Evolutionary conservation across 2,113 vertebrate species (phyloP).

Genomic region (Garra rufa): DNA sequence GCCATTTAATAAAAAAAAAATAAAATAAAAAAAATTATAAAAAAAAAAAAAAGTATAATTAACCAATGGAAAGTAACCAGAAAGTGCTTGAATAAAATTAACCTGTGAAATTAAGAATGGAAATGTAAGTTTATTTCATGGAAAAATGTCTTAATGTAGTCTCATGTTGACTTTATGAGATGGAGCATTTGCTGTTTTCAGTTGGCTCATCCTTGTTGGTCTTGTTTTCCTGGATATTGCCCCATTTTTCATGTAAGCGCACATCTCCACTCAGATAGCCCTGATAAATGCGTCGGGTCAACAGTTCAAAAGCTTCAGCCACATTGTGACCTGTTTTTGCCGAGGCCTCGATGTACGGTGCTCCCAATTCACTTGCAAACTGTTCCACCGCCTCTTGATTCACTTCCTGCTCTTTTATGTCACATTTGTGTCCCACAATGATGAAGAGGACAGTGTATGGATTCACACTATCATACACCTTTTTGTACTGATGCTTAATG

Average conservation of each 20-base stretch:
- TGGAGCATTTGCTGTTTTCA: conserved; percentile 61
- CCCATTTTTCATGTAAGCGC: conserved; percentile 63
- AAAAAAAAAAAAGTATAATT: too few species aligned
- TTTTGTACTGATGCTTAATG: neutral
- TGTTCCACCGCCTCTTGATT: neutral
- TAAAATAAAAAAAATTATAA: too few species aligned
- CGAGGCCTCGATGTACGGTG: neutral
- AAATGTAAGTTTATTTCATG: too few species aligned
- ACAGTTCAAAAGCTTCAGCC: neutral
- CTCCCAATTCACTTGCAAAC: neutral
- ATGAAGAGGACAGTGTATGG: neutral
- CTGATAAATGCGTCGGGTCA: neutral
- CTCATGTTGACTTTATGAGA: conserved; percentile 45
- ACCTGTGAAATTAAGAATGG: too few species aligned
- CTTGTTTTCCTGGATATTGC: neutral
- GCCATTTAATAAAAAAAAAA: too few species aligned
- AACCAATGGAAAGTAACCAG: too few species aligned
- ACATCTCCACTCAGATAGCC: conserved; percentile 68
- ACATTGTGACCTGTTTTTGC: conserved; percentile 72
- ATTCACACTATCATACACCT: too few species aligned
- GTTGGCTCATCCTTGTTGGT: neutral
- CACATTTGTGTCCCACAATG: conserved; percentile 7
- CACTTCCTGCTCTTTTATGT: neutral
- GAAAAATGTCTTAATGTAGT: neutral
- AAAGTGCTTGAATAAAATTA: too few species aligned